A percentile compares a stretch with the other conserved stretches of the same genome.
Conservation (phyloP, 2,797 vertebrate species). For the Synaphobranchus kaupii region DNA sequence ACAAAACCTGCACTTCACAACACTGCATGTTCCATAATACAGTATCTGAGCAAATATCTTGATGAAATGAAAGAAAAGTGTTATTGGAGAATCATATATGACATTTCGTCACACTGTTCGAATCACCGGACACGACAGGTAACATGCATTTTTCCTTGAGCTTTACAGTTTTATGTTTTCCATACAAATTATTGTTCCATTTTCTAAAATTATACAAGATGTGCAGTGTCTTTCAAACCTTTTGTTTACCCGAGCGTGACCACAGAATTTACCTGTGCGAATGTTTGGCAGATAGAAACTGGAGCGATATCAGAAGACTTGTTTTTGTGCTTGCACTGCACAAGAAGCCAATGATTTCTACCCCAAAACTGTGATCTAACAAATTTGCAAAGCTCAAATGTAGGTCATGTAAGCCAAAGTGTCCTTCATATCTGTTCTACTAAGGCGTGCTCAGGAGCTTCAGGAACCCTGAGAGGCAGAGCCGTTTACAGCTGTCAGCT, state of each 20-base stretch:
- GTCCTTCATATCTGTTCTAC: background rate
- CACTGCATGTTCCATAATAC: background rate
- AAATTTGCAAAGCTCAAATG: conserved; percentile 22
- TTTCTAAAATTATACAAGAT: background rate
- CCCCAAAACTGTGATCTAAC: background rate
- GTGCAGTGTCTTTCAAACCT: background rate
- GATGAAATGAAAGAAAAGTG: background rate
- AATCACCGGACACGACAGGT: background rate
- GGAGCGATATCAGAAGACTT: background rate
- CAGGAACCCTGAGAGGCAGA: background rate
- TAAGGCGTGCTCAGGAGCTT: background rate
- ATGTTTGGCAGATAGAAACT: background rate
- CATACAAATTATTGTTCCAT: background rate
- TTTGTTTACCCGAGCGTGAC: background rate
- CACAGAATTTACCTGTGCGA: background rate
- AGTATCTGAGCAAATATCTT: background rate
- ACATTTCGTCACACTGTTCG: background rate
- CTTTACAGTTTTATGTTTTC: background rate
- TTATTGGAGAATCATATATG: background rate
- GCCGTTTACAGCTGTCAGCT: conserved; percentile 11
- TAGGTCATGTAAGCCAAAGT: conserved; percentile 8
- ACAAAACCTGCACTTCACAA: background rate
- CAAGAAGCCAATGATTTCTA: background rate
- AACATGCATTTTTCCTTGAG: background rate
- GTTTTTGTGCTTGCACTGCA: background rate